Percentiles rank a stretch among this genome's conserved stretches.
These are phyloP conservation scores for Tyria jacobaeae DNA, from an alignment of 2,888 invertebrate genomes.

Conservation along the genomic window DNA sequence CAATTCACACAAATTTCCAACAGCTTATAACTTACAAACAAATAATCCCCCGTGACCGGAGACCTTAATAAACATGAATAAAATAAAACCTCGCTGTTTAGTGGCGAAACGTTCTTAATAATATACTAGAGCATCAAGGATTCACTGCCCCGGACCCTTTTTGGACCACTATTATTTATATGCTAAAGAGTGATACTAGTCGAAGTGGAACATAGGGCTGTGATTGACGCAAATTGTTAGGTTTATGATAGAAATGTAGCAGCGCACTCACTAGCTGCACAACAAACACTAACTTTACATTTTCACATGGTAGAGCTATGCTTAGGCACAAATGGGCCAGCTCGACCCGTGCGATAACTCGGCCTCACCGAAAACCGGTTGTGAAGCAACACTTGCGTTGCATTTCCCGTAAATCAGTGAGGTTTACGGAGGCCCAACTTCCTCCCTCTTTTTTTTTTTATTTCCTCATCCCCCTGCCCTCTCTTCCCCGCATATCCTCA, in stretches of 20 bases:
- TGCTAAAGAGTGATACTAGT: conserved; percentile 53
- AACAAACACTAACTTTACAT: no score
- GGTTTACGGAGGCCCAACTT: no score
- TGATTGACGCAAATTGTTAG: conserved; percentile 1
- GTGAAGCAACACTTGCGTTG: no score
- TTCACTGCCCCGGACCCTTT: conserved; percentile 53
- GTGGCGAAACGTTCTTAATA: conserved; percentile 46
- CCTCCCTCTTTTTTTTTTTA: no score
- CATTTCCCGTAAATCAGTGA: no score
- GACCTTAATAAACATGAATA: conserved; percentile 51
- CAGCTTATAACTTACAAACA: conserved; percentile 48
- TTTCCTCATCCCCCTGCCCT: no score
- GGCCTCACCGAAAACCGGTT: no score
- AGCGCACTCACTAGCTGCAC: no score
- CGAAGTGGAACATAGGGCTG: conserved; percentile 32
- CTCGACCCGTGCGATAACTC: no score
- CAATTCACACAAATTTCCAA: conserved; percentile 37
- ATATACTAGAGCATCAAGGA: conserved; percentile 45
- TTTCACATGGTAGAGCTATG: no score
- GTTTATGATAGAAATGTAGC: not conserved
- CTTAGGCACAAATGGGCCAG: no score
- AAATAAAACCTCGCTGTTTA: conserved; percentile 49
- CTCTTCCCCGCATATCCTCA: no score
- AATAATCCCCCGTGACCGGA: conserved; percentile 47
- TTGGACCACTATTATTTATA: conserved; percentile 60